phyloP scores from a whole-genome alignment of 2,113 vertebrate genomes.

The Dipodomys ordii region DNA sequence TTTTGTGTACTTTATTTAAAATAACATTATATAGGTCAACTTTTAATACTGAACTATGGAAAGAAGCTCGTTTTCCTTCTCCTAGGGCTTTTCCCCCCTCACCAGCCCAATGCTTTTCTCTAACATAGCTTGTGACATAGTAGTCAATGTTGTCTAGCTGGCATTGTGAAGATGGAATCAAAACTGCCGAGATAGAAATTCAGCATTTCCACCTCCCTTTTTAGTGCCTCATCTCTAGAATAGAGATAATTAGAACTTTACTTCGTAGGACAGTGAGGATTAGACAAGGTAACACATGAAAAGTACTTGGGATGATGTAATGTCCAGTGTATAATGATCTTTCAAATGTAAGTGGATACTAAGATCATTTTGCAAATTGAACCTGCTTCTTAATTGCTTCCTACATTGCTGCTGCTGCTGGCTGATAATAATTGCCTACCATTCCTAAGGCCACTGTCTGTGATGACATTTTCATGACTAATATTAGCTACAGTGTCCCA shows the following conservation, averaged over 20 bases:
- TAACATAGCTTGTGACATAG: not conserved
- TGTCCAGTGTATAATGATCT: not conserved
- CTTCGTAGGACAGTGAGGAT: not conserved
- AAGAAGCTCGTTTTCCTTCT: not conserved
- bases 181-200: slow-evolving; percentile 2
- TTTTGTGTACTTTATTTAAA: slow-evolving; percentile 34
- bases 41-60: not conserved
- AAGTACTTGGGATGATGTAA: not conserved
- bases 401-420: not conserved
- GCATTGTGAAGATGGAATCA: not conserved
- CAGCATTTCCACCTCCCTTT: not conserved
- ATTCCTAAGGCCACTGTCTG: not conserved
- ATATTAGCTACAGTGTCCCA: not conserved
- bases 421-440: not conserved
- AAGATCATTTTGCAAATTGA: not conserved
- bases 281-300: not conserved
- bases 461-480: not conserved
- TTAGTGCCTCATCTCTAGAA: slow-evolving; percentile 37
- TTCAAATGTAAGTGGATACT: not conserved
- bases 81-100: not conserved
- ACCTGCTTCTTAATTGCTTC: not conserved
- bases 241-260: not conserved
- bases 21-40: not conserved
- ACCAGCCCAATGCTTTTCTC: not conserved
- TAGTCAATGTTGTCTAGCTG: not conserved